phyloP scores from a whole-genome alignment of 2,113 vertebrate genomes.

The Salvelinus alpinus region DNA sequence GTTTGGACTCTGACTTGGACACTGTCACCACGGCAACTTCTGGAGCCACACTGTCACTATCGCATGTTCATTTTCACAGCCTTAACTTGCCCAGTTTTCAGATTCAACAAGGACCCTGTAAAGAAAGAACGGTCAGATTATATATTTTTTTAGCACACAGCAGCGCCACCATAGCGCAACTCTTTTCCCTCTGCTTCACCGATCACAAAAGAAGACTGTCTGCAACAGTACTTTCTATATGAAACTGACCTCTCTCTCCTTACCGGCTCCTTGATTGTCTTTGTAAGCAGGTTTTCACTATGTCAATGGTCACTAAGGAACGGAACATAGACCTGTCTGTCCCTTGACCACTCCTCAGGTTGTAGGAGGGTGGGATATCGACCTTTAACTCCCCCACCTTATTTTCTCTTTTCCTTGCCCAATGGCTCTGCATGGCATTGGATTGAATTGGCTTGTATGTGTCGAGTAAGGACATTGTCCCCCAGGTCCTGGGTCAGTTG shows the following conservation, averaged over 20 bases:
- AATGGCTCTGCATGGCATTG: constrained; percentile 12
- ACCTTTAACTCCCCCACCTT: constrained; percentile 35
- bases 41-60: constrained; percentile 38
- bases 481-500: not conserved
- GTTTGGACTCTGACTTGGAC: constrained; percentile 34
- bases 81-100: constrained; percentile 53
- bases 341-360: constrained; percentile 56
- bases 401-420: constrained; percentile 4
- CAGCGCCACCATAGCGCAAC: constrained; percentile 8
- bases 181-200: not conserved
- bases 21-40: constrained; percentile 9
- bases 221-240: not conserved
- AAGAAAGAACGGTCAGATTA: constrained; percentile 25
- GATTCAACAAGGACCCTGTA: constrained; percentile 19
- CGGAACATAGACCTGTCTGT: constrained; percentile 29
- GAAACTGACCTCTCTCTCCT: constrained; percentile 22
- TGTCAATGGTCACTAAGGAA: constrained; percentile 10
- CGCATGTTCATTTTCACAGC: constrained; percentile 47
- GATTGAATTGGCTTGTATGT: constrained; percentile 1
- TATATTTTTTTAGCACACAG: not conserved
- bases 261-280: not conserved
- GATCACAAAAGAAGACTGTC: not conserved
- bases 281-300: constrained; percentile 6
- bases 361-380: constrained; percentile 49
- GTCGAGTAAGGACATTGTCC: not conserved